Percentiles rank a stretch among this genome's conserved stretches.
Evolutionary conservation across 2,797 vertebrate genomes (phyloP).

Genomic region (Gymnocypris eckloni): DNA sequence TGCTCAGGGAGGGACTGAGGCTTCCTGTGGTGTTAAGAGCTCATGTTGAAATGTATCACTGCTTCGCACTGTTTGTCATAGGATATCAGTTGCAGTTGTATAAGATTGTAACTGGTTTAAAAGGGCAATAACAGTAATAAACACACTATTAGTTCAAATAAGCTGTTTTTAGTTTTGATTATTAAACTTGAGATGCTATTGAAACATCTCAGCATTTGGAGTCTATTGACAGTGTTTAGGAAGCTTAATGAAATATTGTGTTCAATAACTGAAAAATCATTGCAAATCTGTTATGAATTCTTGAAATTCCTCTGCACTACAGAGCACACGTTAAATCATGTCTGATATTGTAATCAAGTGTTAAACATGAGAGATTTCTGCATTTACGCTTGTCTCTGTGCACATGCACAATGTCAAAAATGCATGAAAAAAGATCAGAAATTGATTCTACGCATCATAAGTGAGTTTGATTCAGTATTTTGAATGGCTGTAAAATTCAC

Average conservation of each 20-base stretch:
- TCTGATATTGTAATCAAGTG: not conserved
- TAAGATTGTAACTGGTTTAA: not conserved
- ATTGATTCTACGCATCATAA: not conserved
- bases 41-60: slow-evolving; percentile 71
- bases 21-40: slow-evolving; percentile 85
- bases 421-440: not conserved
- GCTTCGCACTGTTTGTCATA: slow-evolving; percentile 44
- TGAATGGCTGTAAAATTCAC: not conserved
- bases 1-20: slow-evolving; percentile 79
- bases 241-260: slow-evolving; percentile 5
- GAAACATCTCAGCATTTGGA: not conserved
- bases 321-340: not conserved
- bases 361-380: not conserved
- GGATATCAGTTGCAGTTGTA: not conserved
- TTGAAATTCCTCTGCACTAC: not conserved
- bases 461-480: not conserved
- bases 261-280: not conserved
- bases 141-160: too few species aligned
- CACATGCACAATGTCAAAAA: not conserved
- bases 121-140: not conserved
- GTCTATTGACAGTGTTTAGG: not conserved
- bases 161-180: not conserved
- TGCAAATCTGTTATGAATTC: not conserved
- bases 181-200: not conserved
- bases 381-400: not conserved